Evolutionary conservation across 2,888 invertebrate species (phyloP).

Genomic region (Rotaria socialis): DNA sequence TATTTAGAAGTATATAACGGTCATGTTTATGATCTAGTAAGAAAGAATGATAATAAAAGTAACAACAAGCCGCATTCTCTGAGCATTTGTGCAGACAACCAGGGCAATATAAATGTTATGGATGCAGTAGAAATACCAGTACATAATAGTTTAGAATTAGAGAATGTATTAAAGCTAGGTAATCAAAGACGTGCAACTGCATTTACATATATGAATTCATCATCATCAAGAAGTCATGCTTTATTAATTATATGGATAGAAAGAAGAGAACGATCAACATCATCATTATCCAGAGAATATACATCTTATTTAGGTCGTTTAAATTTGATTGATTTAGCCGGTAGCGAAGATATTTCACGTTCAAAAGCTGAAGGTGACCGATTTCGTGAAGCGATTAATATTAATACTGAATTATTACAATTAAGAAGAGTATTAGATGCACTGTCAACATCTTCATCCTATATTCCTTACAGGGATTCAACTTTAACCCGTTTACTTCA

Average conservation of each 20-base stretch:
- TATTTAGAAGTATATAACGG: slow-evolving; percentile 26
- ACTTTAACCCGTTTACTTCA: slow-evolving; percentile 34
- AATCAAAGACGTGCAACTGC: slow-evolving; percentile 15
- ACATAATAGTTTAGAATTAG: slow-evolving; percentile 11
- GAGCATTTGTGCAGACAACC: slow-evolving; percentile 8
- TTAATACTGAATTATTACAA: slow-evolving; percentile 32
- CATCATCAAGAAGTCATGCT: slow-evolving; percentile 34
- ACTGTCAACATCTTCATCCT: not conserved
- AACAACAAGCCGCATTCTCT: slow-evolving; percentile 8
- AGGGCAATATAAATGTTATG: slow-evolving; percentile 27
- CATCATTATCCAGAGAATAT: slow-evolving; percentile 17
- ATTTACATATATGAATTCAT: slow-evolving; percentile 30
- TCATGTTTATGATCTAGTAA: slow-evolving; percentile 33
- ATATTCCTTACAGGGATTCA: slow-evolving; percentile 29
- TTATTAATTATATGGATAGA: slow-evolving; percentile 28
- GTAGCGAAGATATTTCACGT: slow-evolving; percentile 32
- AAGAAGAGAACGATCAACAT: slow-evolving; percentile 27
- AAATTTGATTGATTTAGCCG: slow-evolving; percentile 29
- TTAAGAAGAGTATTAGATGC: slow-evolving; percentile 36
- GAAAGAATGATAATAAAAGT: not conserved
- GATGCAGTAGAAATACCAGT: slow-evolving; percentile 25
- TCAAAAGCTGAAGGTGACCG: slow-evolving; percentile 27
- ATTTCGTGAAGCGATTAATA: slow-evolving; percentile 27
- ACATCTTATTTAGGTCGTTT: slow-evolving; percentile 33
- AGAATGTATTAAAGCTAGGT: slow-evolving; percentile 13